Percentiles rank a stretch among this genome's conserved stretches.
phyloP scores from a whole-genome alignment of 2,113 vertebrate species.

The Rissa tridactyla region DNA sequence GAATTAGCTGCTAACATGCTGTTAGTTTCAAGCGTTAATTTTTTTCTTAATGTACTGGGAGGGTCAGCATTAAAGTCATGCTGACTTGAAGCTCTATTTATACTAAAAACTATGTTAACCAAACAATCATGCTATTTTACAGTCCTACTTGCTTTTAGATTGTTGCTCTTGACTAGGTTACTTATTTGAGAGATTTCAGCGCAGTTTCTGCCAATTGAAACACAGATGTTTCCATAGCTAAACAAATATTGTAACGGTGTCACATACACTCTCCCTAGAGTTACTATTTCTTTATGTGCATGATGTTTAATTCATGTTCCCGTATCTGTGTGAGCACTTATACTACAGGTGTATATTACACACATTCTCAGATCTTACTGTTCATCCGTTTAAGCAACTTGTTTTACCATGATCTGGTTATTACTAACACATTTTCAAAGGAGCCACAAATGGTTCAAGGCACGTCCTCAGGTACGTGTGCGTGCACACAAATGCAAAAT shows the following conservation, averaged over 20 bases:
- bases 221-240: background rate
- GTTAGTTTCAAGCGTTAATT: constrained; percentile 56
- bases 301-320: background rate
- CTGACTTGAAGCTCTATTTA: constrained; percentile 41
- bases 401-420: background rate
- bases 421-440: background rate
- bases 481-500: background rate
- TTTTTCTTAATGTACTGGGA: constrained; percentile 51
- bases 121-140: constrained; percentile 46
- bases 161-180: constrained; percentile 41
- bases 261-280: background rate
- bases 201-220: constrained; percentile 34
- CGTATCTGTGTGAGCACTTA: background rate
- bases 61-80: constrained; percentile 43
- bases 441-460: background rate
- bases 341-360: background rate
- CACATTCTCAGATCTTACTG: background rate
- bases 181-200: constrained; percentile 1
- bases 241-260: background rate
- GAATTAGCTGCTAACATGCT: constrained; percentile 66
- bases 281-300: background rate
- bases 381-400: background rate
- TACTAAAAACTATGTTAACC: constrained; percentile 50
- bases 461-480: background rate
- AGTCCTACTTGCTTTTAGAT: constrained; percentile 38